Conservation (phyloP, 2,888 invertebrate genomes). For the Leptopilina myrica region DNA sequence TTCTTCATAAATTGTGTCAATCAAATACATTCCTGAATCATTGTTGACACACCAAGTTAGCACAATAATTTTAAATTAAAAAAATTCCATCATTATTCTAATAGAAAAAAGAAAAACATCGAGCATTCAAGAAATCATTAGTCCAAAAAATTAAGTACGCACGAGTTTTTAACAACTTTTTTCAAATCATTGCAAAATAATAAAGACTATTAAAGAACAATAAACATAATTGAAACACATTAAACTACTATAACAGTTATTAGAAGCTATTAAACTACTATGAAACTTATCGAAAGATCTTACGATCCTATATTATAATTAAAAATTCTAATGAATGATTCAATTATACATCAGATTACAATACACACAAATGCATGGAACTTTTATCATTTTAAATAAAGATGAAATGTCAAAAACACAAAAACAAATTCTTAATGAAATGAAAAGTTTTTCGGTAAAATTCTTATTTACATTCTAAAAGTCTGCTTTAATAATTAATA, state of each 20-base stretch:
- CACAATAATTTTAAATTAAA: too few species aligned
- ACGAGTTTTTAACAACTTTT: background rate
- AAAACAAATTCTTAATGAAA: too few species aligned
- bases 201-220: conserved; percentile 8
- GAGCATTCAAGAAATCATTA: background rate
- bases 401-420: too few species aligned
- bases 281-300: background rate
- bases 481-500: background rate
- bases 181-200: background rate
- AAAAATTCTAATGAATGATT: conserved; percentile 16
- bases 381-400: too few species aligned
- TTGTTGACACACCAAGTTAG: too few species aligned
- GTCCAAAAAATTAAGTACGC: background rate
- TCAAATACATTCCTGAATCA: too few species aligned
- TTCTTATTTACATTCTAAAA: too few species aligned
- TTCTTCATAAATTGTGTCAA: too few species aligned
- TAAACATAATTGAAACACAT: conserved; percentile 5
- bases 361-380: background rate
- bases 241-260: background rate
- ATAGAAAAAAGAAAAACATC: too few species aligned
- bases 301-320: background rate
- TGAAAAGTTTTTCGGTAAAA: too few species aligned
- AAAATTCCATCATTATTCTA: too few species aligned
- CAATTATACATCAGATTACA: conserved; percentile 7
- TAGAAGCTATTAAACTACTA: background rate